Conservation (phyloP, 1,140 invertebrate genomes). For the Temnothorax curvispinosus region DNA sequence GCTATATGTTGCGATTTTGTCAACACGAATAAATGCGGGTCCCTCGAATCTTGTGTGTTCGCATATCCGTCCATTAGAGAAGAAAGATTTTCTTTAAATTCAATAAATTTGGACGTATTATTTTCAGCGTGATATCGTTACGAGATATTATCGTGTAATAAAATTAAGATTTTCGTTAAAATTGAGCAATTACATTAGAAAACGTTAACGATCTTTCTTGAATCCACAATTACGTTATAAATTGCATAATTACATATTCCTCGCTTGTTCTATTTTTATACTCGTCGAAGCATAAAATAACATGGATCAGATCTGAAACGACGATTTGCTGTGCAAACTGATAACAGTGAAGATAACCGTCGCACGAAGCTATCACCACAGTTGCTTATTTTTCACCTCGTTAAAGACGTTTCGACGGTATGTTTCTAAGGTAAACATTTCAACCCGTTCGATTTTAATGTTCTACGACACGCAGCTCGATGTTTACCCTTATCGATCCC, state of each 20-base stretch:
- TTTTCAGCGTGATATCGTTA: not conserved
- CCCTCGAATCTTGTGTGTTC: not conserved
- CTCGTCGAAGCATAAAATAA: not conserved
- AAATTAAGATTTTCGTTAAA: not conserved
- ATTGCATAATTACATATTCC: not conserved
- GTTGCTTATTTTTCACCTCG: not conserved
- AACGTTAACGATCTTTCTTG: not conserved
- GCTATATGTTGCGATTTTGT: not conserved
- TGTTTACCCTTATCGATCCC: slow-evolving; percentile 4
- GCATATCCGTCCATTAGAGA: not conserved
- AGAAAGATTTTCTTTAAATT: not conserved
- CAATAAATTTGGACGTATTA: not conserved
- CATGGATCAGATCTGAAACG: not conserved
- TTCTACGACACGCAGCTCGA: not conserved
- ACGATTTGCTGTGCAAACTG: slow-evolving; percentile 21
- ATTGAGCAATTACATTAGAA: not conserved
- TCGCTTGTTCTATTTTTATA: not conserved
- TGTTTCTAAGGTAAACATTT: not conserved
- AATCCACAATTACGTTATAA: not conserved
- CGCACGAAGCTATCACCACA: not conserved
- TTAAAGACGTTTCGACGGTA: not conserved
- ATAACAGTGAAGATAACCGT: not conserved
- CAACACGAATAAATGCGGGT: not conserved
- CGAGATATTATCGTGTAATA: not conserved
- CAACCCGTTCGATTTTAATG: not conserved